Evolutionary conservation across 2,888 invertebrate genomes (phyloP).

Genomic region (Pollenia amentaria): DNA sequence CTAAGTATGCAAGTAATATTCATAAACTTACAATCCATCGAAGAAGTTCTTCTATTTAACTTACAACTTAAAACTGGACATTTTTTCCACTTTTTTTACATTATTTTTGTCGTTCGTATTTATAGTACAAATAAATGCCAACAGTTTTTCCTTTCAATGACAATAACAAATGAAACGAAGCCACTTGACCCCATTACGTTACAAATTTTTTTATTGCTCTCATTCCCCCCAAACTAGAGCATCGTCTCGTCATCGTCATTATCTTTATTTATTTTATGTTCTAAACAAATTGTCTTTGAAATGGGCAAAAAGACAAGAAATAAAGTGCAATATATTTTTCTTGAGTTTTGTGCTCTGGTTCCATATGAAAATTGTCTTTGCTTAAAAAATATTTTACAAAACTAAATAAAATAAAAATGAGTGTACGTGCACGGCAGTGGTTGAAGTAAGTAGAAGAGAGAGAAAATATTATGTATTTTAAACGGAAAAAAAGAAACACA

Average conservation of each 20-base stretch:
- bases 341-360: background rate
- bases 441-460: constrained; percentile 10
- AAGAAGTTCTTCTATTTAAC: constrained; percentile 41
- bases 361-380: constrained; percentile 8
- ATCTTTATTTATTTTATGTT: constrained; percentile 33
- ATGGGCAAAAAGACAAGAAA: constrained; percentile 36
- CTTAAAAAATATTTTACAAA: background rate
- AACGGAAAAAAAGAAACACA: background rate
- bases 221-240: too few species aligned
- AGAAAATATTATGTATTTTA: background rate
- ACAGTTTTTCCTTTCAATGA: constrained; percentile 64
- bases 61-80: constrained; percentile 17
- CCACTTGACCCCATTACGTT: constrained; percentile 73
- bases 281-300: constrained; percentile 50
- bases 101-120: background rate
- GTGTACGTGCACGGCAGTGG: background rate
- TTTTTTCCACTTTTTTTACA: background rate
- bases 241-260: background rate
- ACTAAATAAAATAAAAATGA: background rate
- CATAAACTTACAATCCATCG: constrained; percentile 28
- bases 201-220: constrained; percentile 37
- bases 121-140: constrained; percentile 60
- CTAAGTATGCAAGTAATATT: constrained; percentile 40
- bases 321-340: constrained; percentile 3
- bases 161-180: constrained; percentile 73